Conservation (phyloP, 2,797 vertebrate species). For the Dicrostonyx torquatus region DNA sequence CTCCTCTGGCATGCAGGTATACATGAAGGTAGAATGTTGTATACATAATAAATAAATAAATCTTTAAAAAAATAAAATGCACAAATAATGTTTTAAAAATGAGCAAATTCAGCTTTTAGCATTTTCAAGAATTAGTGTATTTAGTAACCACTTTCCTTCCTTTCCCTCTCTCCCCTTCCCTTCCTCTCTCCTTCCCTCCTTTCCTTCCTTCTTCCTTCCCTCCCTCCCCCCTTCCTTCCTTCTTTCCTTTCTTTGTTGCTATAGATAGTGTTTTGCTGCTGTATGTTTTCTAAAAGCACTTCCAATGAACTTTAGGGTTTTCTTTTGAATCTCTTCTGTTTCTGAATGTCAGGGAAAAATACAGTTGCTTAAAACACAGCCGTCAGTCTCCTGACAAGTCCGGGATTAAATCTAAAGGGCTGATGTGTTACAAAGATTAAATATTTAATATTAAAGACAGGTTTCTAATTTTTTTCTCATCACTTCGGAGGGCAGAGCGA, state of each 20-base stretch:
- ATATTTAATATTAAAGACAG: constrained; percentile 61
- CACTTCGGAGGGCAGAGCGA: constrained; percentile 50
- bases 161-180: accelerated
- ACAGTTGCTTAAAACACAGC: background rate
- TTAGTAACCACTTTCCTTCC: background rate
- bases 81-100: background rate
- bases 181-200: background rate
- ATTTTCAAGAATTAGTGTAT: constrained; percentile 31
- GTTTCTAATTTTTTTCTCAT: constrained; percentile 42
- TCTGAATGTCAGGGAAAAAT: constrained; percentile 41
- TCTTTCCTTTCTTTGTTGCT: background rate
- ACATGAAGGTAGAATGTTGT: too few relatives aligned
- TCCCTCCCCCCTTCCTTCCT: background rate
- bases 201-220: background rate
- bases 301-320: constrained; percentile 32
- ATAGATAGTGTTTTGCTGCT: constrained; percentile 16
- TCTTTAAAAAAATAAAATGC: too few relatives aligned
- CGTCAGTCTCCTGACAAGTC: background rate
- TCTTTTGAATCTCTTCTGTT: constrained; percentile 52
- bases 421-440: constrained; percentile 5
- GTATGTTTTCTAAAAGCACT: constrained; percentile 1
- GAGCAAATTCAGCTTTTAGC: background rate
- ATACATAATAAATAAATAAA: too few relatives aligned
- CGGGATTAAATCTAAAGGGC: constrained; percentile 60
- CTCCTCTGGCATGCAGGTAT: too few relatives aligned